phyloP scores from a whole-genome alignment of 2,888 invertebrate species.

The Gandaritis pyraliata region DNA sequence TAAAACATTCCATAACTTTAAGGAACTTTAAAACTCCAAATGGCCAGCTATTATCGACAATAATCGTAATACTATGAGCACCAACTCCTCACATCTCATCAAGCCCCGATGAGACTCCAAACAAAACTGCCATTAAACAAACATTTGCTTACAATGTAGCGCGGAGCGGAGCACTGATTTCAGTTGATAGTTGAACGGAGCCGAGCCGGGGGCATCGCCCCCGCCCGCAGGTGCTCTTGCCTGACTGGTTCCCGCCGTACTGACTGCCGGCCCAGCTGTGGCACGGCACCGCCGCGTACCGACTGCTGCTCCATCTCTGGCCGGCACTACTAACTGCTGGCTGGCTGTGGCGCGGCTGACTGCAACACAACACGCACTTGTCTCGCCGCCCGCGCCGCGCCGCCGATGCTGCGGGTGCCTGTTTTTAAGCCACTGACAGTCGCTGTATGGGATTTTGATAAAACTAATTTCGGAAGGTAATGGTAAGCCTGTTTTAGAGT shows the following conservation, averaged over 20 bases:
- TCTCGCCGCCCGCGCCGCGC: constrained; percentile 7
- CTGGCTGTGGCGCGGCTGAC: constrained; percentile 1
- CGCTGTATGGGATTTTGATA: no score
- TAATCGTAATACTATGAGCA: constrained; percentile 1
- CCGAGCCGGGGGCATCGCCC: constrained; percentile 26
- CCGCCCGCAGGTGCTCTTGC: constrained; percentile 27
- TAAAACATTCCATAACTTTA: not conserved
- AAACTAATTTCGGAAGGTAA: no score
- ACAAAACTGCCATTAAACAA: constrained; percentile 19
- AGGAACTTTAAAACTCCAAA: not conserved
- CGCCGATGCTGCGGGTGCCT: constrained; percentile 6
- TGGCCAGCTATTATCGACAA: not conserved
- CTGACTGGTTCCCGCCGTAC: constrained; percentile 25
- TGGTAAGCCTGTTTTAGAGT: no score
- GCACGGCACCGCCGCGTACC: not conserved
- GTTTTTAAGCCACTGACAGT: constrained; percentile 5
- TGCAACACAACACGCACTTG: constrained; percentile 12
- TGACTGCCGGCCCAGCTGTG: constrained; percentile 2
- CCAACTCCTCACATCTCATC: constrained; percentile 13
- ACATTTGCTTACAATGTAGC: constrained; percentile 24
- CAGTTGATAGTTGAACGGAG: constrained; percentile 9
- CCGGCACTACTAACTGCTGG: constrained; percentile 2
- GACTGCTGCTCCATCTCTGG: constrained; percentile 4
- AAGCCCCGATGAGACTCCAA: constrained; percentile 12
- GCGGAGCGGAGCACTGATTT: constrained; percentile 18